Percentiles rank a stretch among this genome's conserved stretches.
Evolutionary conservation across 1,140 invertebrate genomes (phyloP).

Genomic region (Eupristina koningsbergeri): DNA sequence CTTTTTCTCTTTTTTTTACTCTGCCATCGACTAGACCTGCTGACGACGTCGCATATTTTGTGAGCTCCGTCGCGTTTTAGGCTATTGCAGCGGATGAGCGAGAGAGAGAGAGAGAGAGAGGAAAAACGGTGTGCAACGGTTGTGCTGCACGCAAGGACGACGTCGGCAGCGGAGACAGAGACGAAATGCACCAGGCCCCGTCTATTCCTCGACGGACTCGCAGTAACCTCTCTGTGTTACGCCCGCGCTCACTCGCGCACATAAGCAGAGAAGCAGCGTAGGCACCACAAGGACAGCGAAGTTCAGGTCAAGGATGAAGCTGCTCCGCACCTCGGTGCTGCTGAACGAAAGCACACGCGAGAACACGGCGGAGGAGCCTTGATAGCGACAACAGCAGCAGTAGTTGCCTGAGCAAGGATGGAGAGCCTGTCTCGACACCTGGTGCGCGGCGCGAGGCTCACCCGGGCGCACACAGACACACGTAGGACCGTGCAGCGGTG

Average conservation of each 20-base stretch:
- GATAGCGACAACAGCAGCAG: background rate
- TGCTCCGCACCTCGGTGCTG: background rate
- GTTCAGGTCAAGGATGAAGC: background rate
- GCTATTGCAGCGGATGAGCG: slow-evolving; percentile 13
- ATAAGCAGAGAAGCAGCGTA: background rate
- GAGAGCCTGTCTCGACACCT: background rate
- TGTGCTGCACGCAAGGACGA: background rate
- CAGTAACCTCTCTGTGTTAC: background rate
- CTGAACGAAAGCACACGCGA: background rate
- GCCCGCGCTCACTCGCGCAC: background rate
- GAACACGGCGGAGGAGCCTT: background rate
- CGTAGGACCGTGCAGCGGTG: background rate
- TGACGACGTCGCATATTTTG: slow-evolving; percentile 38
- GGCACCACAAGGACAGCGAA: background rate
- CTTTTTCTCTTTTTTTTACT: background rate
- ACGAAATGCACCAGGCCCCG: background rate
- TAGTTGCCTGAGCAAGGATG: background rate
- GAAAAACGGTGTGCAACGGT: background rate
- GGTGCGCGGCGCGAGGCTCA: slow-evolving; percentile 4
- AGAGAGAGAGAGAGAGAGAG: slow-evolving; percentile 17
- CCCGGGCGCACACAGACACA: background rate
- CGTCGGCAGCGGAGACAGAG: background rate
- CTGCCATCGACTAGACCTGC: slow-evolving; percentile 21
- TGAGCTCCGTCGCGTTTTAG: slow-evolving; percentile 24
- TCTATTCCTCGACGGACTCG: background rate